Evolutionary conservation across 2,797 vertebrate genomes (phyloP).

Genomic region (Acanthiza pusilla): DNA sequence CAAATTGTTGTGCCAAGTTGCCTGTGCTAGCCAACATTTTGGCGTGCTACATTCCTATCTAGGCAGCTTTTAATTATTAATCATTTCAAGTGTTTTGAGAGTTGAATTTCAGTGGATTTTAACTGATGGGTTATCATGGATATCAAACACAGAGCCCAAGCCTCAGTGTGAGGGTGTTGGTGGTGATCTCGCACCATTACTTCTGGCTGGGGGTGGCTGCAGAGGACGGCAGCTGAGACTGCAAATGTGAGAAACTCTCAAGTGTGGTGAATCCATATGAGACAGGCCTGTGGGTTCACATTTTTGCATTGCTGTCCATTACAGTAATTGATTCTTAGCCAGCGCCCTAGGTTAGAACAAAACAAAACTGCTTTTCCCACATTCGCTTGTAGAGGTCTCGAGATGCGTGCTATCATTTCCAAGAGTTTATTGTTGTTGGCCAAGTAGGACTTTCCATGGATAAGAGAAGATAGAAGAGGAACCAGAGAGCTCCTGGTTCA

Average conservation of each 20-base stretch:
- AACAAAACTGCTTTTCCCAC: not conserved
- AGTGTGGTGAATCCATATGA: not conserved
- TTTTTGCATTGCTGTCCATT: not conserved
- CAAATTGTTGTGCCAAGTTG: not conserved
- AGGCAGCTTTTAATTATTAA: constrained; percentile 5
- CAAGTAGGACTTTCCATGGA: not conserved
- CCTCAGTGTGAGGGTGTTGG: not conserved
- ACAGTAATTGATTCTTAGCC: not conserved
- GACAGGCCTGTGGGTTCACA: not conserved
- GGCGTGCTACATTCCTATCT: not conserved
- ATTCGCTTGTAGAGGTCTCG: not conserved
- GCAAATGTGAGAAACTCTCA: not conserved
- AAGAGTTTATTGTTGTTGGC: not conserved
- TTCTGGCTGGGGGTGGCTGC: not conserved
- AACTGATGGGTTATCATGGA: not conserved
- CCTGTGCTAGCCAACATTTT: not conserved
- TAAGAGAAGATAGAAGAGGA: not conserved
- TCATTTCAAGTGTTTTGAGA: not conserved
- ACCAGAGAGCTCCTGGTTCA: not conserved
- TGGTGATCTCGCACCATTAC: accelerated
- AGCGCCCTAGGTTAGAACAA: not conserved
- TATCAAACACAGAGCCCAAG: not conserved
- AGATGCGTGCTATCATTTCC: not conserved
- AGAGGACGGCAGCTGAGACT: not conserved
- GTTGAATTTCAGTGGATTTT: not conserved